Evolutionary conservation across 2,888 invertebrate genomes (phyloP).

Genomic region (Acanthosepion lycidas): DNA sequence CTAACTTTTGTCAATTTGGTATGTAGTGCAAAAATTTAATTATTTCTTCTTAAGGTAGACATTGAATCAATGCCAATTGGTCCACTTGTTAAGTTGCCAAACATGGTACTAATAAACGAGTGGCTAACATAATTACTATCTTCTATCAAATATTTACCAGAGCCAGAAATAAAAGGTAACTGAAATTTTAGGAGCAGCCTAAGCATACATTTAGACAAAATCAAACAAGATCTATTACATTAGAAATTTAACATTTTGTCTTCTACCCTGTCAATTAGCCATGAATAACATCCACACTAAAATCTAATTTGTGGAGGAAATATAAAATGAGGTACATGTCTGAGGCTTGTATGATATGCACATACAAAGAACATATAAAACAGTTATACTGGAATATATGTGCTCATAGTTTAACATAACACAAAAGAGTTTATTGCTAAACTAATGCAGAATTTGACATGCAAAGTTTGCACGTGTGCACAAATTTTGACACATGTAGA

Average conservation of each 20-base stretch:
- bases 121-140: neutral
- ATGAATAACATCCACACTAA: neutral
- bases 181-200: neutral
- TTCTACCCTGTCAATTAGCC: neutral
- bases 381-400: too few species aligned
- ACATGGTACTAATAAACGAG: conserved; percentile 33
- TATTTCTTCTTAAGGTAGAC: neutral
- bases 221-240: neutral
- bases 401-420: too few species aligned
- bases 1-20: conserved; percentile 33
- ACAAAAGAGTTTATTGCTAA: too few species aligned
- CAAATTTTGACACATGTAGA: too few species aligned
- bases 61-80: conserved; percentile 33
- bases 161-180: neutral
- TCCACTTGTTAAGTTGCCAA: neutral
- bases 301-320: too few species aligned
- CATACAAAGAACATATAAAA: too few species aligned
- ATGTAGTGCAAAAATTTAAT: conserved; percentile 10
- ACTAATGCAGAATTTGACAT: too few species aligned
- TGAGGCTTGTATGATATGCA: too few species aligned
- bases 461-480: too few species aligned
- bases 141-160: conserved; percentile 33
- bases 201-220: conserved; percentile 18
- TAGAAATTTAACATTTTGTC: neutral
- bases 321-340: too few species aligned